Percentiles rank a stretch among this genome's conserved stretches.
Conservation (phyloP, 2,888 invertebrate genomes). For the Trachelus tabidus region DNA sequence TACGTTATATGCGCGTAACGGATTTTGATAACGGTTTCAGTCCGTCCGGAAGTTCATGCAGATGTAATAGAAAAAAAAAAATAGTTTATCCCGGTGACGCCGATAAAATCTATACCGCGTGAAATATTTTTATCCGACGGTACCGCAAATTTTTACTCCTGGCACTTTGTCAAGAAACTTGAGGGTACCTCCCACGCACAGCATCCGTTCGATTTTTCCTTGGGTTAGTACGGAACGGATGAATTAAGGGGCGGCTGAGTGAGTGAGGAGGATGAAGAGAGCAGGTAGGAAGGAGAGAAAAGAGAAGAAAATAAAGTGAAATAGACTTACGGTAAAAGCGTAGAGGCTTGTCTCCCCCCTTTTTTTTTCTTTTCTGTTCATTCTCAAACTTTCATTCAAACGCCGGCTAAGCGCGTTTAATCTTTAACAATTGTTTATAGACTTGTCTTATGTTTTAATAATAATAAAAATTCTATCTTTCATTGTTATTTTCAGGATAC, state of each 20-base stretch:
- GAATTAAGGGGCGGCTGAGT: background rate
- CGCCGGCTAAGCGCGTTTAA: background rate
- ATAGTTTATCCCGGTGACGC: no score
- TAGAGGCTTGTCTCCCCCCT: background rate
- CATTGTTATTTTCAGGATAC: constrained; percentile 44
- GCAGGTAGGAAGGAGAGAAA: background rate
- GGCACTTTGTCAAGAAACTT: background rate
- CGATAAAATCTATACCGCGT: background rate
- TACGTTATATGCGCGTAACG: no score
- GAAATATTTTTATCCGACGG: background rate
- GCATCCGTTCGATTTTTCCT: background rate
- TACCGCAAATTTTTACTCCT: background rate
- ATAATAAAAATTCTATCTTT: background rate
- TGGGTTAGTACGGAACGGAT: background rate
- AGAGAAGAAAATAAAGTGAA: background rate
- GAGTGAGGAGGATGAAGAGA: background rate
- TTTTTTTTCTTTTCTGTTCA: background rate
- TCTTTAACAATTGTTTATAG: background rate
- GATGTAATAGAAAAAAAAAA: background rate
- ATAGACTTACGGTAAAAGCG: background rate
- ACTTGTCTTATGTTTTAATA: background rate
- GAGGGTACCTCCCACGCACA: background rate
- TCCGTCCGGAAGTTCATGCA: background rate
- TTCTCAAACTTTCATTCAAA: background rate
- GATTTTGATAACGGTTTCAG: no score